Conservation (phyloP, 2,113 vertebrate species). For the Pygoscelis adeliae region DNA sequence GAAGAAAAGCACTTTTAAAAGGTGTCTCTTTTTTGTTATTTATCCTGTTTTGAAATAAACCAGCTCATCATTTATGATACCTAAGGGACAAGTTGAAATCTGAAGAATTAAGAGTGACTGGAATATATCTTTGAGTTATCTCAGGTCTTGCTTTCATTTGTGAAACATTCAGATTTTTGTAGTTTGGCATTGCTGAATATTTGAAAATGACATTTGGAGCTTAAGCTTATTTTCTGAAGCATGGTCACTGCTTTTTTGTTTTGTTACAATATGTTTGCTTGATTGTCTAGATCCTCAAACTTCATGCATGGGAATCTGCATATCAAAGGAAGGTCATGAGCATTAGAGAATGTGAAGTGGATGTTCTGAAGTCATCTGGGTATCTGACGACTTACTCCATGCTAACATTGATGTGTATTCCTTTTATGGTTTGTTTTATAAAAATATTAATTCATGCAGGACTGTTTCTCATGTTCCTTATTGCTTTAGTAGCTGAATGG, state of each 20-base stretch:
- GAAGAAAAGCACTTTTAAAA: neutral
- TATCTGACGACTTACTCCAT: constrained; percentile 71
- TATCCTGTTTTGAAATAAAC: neutral
- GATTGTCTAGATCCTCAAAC: constrained; percentile 66
- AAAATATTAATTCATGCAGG: neutral
- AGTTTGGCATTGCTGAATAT: neutral
- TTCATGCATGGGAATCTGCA: constrained; percentile 72
- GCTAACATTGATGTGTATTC: constrained; percentile 69
- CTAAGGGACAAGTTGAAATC: neutral
- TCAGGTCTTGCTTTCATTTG: neutral
- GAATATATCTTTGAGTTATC: neutral
- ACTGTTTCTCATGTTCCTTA: neutral
- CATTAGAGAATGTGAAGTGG: constrained; percentile 68
- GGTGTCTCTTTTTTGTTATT: neutral
- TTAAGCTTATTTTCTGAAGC: neutral
- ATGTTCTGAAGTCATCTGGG: constrained; percentile 65
- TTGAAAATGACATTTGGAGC: neutral
- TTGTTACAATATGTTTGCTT: neutral
- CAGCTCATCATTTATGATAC: neutral
- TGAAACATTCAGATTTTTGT: neutral
- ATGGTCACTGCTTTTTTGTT: neutral
- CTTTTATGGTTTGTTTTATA: constrained; percentile 67
- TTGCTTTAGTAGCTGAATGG: neutral
- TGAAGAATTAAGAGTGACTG: neutral
- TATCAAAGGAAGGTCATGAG: constrained; percentile 68